Base-by-base conservation (phyloP, 2,888 invertebrate species). In the Parochlus steinenii region DNA sequence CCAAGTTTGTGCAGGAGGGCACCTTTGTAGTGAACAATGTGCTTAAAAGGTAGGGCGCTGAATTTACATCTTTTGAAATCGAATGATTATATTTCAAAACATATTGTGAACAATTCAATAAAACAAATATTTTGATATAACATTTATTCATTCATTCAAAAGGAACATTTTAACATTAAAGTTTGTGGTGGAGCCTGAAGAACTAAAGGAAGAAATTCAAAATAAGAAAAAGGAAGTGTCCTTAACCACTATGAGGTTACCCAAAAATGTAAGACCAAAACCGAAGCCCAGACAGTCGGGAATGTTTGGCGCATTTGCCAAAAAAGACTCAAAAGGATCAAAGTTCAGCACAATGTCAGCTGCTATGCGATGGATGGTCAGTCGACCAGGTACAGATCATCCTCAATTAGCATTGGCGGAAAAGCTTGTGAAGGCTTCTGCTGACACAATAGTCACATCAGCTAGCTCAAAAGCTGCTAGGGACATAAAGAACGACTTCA, bases 1-100 rank as follows among this genome's bases (percentile, higher is more conserved):
- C 69, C 23, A 64, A 69, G n/a, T 90, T 83, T 75, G 56, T 71
- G 12, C 61, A 68, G 2, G 64, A 62, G 6, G 74, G 79, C 0
- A 66, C 71, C 0, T 60, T 63, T 3, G 61, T 71, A 8, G 68
- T 83, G 3, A 73, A 74, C 25, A 66, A 63, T 19, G 65, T 73
- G 25, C 71, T 83, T 67, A 72, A 72, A n/a, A n/a, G n/a, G n/a
- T n/a, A n/a, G n/a, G n/a, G n/a, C n/a, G n/a, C n/a, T n/a, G n/a
- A n/a, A n/a, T n/a, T n/a, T n/a, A n/a, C n/a, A n/a, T n/a, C n/a
- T n/a, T n/a, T n/a, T n/a, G n/a, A n/a, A n/a, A n/a, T n/a, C n/a
- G n/a, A n/a, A n/a, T n/a, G n/a, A n/a, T n/a, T n/a, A n/a, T n/a
- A n/a, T n/a, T n/a, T n/a, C n/a, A n/a, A n/a, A n/a, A n/a, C n/a